Evolutionary conservation across 2,113 vertebrate species (phyloP), one percentile per base, ranked within the genome.

Genomic region (Mungos mungo): DNA sequence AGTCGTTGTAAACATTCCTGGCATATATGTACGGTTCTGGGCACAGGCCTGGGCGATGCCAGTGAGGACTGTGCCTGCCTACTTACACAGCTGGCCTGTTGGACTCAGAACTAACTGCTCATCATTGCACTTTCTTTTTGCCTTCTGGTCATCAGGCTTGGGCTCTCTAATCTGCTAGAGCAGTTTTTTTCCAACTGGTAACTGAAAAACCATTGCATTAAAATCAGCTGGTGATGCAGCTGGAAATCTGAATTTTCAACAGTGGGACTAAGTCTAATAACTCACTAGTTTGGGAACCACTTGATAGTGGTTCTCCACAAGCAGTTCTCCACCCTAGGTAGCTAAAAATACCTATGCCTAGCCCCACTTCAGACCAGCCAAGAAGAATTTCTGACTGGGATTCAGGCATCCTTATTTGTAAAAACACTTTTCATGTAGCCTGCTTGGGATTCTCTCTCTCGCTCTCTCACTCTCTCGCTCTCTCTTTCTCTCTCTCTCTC

Each of bases 1-100:
- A 60, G 57, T n/a, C 0, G 0, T 21, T 6, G 14, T 12, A 23
- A 65, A 47, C 16, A 19, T 77, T 63, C 3, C 1, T 0, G n/a
- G 25, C 1, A 2, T 3, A 2, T 10, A 41, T 19, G 21, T 38
- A 35, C 45, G 38, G 52, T 74, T 63, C 45, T 52, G 45, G 66
- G 45, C 3, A 1, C 1, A 13, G 21, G 47, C 11, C 82, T 89
- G 27, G 18, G 23, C 21, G 11, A 6, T n/a, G 29, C 81, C 16
- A 0, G 6, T 27, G 54, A 77, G 29, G 33, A 33, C 13, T 60
- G 2, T 54, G 47, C 15, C 16, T 74, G 35, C 16, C 41, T n/a
- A 41, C 50, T 15, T 65, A 21, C 7, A 25, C n/a, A 47, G 45
- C 54, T 92, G 23, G 31, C 57, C 77, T 71, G 18, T 84, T 79